Evolutionary conservation across 2,797 vertebrate genomes (phyloP).

Genomic region (Nyctibius grandis): DNA sequence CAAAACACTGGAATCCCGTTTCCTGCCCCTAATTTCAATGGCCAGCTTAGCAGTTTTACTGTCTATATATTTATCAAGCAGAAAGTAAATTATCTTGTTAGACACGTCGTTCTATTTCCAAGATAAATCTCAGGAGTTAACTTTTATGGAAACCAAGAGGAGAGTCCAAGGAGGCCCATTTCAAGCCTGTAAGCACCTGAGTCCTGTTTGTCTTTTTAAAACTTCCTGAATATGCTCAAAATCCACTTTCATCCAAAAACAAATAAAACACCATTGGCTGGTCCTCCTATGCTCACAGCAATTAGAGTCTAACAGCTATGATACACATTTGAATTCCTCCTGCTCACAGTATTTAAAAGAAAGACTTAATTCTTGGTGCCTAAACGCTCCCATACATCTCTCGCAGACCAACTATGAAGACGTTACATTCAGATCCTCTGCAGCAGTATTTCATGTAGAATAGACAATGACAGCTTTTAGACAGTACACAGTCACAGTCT

Average conservation of each 20-base stretch:
- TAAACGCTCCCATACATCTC: neutral
- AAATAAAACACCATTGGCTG: constrained; percentile 48
- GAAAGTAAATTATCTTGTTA: constrained; percentile 67
- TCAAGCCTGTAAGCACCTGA: constrained; percentile 58
- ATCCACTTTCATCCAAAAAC: constrained; percentile 55
- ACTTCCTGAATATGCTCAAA: constrained; percentile 65
- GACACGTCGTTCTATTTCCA: constrained; percentile 59
- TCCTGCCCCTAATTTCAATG: constrained; percentile 73
- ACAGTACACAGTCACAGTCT: neutral
- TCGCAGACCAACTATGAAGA: neutral
- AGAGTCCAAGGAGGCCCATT: constrained; percentile 46
- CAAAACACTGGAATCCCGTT: constrained; percentile 67
- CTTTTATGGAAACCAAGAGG: constrained; percentile 69
- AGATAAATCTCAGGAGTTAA: constrained; percentile 66
- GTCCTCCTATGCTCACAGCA: constrained; percentile 43
- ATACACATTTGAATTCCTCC: constrained; percentile 22
- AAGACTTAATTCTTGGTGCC: neutral
- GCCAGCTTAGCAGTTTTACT: constrained; percentile 69
- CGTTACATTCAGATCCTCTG: neutral
- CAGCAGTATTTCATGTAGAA: neutral
- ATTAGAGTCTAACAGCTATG: constrained; percentile 55
- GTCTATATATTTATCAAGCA: constrained; percentile 72
- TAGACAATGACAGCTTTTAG: neutral
- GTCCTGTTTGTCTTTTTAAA: constrained; percentile 60
- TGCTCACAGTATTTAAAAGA: neutral